A percentile compares a stretch with the other conserved stretches of the same genome.
phyloP scores from a whole-genome alignment of 2,888 invertebrate genomes.

The Athripsodes cinereus region DNA sequence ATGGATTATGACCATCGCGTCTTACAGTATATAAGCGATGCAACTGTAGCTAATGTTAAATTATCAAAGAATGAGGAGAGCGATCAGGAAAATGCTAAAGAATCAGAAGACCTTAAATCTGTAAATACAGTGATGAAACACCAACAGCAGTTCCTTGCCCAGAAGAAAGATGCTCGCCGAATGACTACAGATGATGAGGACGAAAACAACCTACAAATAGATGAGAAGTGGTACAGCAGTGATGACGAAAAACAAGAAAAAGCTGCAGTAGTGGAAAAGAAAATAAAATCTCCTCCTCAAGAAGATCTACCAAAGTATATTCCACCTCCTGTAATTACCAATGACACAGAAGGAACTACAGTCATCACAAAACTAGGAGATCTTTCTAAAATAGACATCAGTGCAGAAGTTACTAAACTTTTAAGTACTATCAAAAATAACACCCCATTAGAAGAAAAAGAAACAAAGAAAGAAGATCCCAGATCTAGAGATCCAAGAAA shows the following conservation, averaged over 20 bases:
- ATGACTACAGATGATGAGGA: constrained; percentile 55
- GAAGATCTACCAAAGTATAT: constrained; percentile 23
- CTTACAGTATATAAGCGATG: constrained; percentile 41
- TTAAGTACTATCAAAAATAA: constrained; percentile 54
- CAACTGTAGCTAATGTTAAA: constrained; percentile 31
- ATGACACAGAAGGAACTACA: constrained; percentile 35
- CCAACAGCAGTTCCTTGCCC: background rate
- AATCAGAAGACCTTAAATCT: constrained; percentile 44
- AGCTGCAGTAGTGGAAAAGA: constrained; percentile 32
- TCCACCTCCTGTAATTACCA: constrained; percentile 32
- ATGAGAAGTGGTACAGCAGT: constrained; percentile 74
- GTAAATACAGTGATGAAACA: constrained; percentile 10
- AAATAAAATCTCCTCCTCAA: constrained; percentile 39
- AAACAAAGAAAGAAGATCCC: constrained; percentile 32
- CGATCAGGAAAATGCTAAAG: constrained; percentile 31
- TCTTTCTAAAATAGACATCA: constrained; percentile 67
- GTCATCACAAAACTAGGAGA: constrained; percentile 62
- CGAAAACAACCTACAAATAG: constrained; percentile 49
- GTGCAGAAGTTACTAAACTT: constrained; percentile 65
- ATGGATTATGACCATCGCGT: constrained; percentile 47
- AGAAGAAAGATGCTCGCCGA: constrained; percentile 36
- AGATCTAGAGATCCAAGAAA: constrained; percentile 40
- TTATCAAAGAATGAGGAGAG: constrained; percentile 16
- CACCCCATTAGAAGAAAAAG: constrained; percentile 39
- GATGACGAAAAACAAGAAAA: constrained; percentile 61